Evolutionary conservation across 1,140 invertebrate genomes (phyloP).

Genomic region (Melanaphis sacchari): DNA sequence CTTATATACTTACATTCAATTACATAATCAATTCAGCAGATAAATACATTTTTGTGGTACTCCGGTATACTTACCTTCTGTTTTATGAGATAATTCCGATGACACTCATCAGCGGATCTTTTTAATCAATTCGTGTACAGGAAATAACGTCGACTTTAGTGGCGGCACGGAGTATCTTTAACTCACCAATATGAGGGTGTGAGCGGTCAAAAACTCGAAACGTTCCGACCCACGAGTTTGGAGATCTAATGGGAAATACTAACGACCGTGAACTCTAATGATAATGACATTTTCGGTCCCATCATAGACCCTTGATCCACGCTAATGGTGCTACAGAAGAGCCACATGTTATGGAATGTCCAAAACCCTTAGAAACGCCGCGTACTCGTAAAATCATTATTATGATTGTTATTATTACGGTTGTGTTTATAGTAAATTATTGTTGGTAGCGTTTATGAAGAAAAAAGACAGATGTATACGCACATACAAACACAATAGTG

Average conservation of each 20-base stretch:
- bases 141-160: background rate
- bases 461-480: background rate
- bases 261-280: slow-evolving; percentile 51
- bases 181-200: background rate
- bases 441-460: background rate
- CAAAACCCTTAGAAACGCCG: slow-evolving; percentile 46
- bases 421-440: slow-evolving; percentile 48
- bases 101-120: background rate
- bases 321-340: slow-evolving; percentile 49
- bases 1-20: background rate
- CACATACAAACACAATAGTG: background rate
- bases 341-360: slow-evolving; percentile 48
- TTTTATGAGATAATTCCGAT: background rate
- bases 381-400: slow-evolving; percentile 13
- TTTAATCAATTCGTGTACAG: slow-evolving; percentile 14
- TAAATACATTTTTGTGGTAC: background rate
- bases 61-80: background rate
- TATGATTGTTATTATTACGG: slow-evolving; percentile 15
- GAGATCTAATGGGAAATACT: slow-evolving; percentile 44
- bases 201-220: slow-evolving; percentile 1
- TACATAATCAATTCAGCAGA: background rate
- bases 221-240: background rate
- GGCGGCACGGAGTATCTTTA: too few relatives aligned
- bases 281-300: slow-evolving; percentile 52
- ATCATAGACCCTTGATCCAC: slow-evolving; percentile 19